A percentile compares a stretch with the other conserved stretches of the same genome.
Conservation (phyloP, 2,113 vertebrate genomes). For the Saimiri boliviensis region DNA sequence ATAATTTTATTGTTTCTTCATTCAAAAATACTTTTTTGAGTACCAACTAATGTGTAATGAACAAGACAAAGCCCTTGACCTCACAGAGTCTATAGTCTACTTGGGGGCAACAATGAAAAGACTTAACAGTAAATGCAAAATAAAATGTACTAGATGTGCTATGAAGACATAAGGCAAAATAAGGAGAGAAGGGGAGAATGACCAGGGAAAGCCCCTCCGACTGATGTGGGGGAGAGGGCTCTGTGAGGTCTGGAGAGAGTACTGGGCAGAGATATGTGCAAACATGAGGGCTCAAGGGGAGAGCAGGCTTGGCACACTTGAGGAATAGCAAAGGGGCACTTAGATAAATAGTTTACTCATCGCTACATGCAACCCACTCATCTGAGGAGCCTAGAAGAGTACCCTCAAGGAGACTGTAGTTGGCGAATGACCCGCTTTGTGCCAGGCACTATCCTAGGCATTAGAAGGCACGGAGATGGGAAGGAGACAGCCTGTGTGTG, state of each 20-base stretch:
- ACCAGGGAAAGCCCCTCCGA: neutral
- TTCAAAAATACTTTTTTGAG: slow-evolving; percentile 2
- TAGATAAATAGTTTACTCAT: neutral
- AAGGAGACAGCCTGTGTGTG: neutral
- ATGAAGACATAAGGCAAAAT: neutral
- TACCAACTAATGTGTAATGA: neutral
- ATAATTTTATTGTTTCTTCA: neutral
- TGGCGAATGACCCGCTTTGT: neutral
- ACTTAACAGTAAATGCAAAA: neutral
- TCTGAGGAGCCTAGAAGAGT: neutral
- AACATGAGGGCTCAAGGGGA: neutral
- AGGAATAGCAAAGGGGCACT: neutral
- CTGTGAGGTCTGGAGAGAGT: neutral
- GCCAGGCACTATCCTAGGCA: neutral
- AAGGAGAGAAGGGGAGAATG: neutral
- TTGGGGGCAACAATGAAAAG: neutral
- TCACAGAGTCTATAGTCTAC: neutral
- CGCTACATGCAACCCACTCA: neutral
- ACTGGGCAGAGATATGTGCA: neutral
- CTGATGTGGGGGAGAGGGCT: neutral
- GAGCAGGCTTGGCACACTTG: neutral
- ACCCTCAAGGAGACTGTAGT: neutral
- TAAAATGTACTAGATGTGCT: neutral
- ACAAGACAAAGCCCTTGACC: neutral
- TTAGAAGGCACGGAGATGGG: neutral